These are phyloP conservation scores for Antheraea yamamai DNA, from an alignment of 2,888 invertebrate species.

Conservation along the genomic window DNA sequence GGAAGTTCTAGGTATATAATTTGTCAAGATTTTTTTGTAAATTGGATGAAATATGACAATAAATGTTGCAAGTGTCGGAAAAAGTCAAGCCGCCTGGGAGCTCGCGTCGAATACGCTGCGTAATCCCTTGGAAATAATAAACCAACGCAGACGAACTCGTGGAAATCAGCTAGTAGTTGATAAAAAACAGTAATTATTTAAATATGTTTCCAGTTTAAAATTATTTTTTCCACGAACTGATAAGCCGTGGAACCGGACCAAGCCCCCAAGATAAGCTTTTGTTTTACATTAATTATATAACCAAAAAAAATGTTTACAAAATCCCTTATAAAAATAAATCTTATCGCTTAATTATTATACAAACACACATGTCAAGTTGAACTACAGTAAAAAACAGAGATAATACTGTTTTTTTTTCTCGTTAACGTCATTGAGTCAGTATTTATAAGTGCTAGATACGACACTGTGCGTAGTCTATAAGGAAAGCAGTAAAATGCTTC, in stretches of 20 bases:
- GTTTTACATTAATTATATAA: background rate
- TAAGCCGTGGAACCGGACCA: constrained; percentile 1
- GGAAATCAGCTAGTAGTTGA: too few species aligned
- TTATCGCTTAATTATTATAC: background rate
- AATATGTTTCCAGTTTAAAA: background rate
- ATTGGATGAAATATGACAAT: too few species aligned
- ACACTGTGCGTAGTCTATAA: too few species aligned
- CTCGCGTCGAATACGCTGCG: too few species aligned
- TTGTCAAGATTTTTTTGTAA: too few species aligned
- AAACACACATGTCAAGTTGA: background rate
- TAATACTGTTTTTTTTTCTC: background rate
- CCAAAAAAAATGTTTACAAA: background rate
- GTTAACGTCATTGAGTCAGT: background rate
- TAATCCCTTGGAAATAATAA: too few species aligned
- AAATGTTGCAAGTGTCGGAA: too few species aligned
- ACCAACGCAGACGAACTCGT: too few species aligned
- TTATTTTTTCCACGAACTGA: constrained; percentile 1
- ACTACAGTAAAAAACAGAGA: background rate
- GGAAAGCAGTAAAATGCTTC: too few species aligned
- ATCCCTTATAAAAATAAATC: background rate
- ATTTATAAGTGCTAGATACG: background rate
- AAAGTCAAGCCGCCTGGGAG: too few species aligned
- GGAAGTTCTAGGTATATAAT: too few species aligned
- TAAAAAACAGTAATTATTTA: too few species aligned
- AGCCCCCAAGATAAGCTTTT: background rate